Percentiles rank a stretch among this genome's conserved stretches.
These are phyloP conservation scores for Luehdorfia chinensis DNA, from an alignment of 1,140 invertebrate genomes.

Conservation along the genomic window DNA sequence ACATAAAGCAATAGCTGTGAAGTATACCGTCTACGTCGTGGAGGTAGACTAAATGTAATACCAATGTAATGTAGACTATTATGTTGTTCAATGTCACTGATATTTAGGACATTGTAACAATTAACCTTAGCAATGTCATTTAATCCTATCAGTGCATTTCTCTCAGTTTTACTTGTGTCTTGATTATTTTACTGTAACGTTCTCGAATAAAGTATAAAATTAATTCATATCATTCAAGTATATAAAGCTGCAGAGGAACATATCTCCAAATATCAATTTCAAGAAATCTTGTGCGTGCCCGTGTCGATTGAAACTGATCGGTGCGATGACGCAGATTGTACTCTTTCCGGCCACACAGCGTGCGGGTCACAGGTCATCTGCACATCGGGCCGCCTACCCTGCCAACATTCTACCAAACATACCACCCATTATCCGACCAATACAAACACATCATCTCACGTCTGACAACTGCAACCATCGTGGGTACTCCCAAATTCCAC, in stretches of 20 bases:
- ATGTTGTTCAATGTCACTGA: too few relatives aligned
- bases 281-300: constrained; percentile 11
- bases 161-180: too few relatives aligned
- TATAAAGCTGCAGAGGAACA: background rate
- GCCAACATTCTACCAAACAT: constrained; percentile 45
- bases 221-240: too few relatives aligned
- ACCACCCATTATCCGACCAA: constrained; percentile 39
- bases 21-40: too few relatives aligned
- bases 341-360: constrained; percentile 53
- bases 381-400: constrained; percentile 44
- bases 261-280: background rate
- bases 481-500: constrained; percentile 15
- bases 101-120: too few relatives aligned
- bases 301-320: constrained; percentile 12
- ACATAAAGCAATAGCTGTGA: too few relatives aligned
- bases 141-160: too few relatives aligned
- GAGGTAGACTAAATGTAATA: too few relatives aligned
- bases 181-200: too few relatives aligned
- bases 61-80: too few relatives aligned
- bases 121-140: too few relatives aligned
- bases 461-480: background rate
- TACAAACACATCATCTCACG: constrained; percentile 18
- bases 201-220: too few relatives aligned
- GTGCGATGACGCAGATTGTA: constrained; percentile 32
- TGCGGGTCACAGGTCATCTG: constrained; percentile 54